Conservation (phyloP, 1,140 invertebrate genomes). For the Caligus rogercresseyi region DNA sequence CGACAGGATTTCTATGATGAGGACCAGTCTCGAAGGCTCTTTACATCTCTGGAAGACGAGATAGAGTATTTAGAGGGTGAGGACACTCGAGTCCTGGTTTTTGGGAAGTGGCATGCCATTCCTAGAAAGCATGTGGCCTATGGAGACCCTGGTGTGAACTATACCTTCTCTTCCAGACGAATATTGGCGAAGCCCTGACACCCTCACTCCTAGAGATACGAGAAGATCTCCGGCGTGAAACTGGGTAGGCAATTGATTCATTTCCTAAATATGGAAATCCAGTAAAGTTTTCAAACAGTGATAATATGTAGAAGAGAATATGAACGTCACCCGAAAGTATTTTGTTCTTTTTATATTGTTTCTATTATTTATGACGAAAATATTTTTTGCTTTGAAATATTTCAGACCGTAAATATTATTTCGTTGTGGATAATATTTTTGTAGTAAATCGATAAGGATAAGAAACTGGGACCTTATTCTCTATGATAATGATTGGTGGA, state of each 20-base stretch:
- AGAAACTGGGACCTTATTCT: too few relatives aligned
- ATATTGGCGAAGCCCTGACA: conserved; percentile 7
- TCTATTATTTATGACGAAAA: too few relatives aligned
- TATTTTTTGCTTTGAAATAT: too few relatives aligned
- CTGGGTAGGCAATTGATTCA: too few relatives aligned
- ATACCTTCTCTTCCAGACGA: neutral
- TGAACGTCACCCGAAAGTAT: too few relatives aligned
- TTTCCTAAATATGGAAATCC: neutral
- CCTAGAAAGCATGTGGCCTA: conserved; percentile 41
- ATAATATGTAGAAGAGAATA: too few relatives aligned
- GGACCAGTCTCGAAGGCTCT: conserved; percentile 25
- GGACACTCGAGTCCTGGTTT: conserved; percentile 40
- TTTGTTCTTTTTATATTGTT: too few relatives aligned
- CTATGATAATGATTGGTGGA: too few relatives aligned
- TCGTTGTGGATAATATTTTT: too few relatives aligned
- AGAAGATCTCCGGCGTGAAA: neutral
- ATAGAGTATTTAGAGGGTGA: conserved; percentile 41
- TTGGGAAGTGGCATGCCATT: conserved; percentile 45
- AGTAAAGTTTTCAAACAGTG: too few relatives aligned
- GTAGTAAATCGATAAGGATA: too few relatives aligned
- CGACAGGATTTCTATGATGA: neutral
- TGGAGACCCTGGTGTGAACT: neutral
- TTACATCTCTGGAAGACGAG: conserved; percentile 34
- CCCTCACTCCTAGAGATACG: neutral
- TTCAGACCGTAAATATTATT: too few relatives aligned